phyloP scores from a whole-genome alignment of 2,113 vertebrate species.

The Ammodytes marinus region DNA sequence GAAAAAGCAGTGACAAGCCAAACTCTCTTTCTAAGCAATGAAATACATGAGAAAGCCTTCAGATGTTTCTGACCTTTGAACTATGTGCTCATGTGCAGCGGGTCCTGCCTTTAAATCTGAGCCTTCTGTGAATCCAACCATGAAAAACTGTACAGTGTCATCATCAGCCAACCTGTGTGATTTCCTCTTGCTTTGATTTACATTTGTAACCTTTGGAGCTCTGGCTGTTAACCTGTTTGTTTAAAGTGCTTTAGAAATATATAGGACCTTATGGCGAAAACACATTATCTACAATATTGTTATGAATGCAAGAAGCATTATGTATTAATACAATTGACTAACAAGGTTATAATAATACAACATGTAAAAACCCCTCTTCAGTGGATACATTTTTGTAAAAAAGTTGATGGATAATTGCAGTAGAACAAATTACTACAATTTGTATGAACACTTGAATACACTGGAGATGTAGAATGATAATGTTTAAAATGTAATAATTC shows the following conservation, averaged over 20 bases:
- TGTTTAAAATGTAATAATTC: neutral
- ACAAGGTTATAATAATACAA: neutral
- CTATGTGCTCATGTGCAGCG: neutral
- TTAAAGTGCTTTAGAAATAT: constrained; percentile 11
- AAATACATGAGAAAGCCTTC: constrained; percentile 57
- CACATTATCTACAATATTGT: neutral
- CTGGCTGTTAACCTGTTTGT: constrained; percentile 17
- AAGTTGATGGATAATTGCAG: neutral
- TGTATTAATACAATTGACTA: neutral
- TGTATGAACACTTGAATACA: neutral
- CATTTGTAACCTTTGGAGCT: constrained; percentile 33
- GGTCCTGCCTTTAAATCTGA: constrained; percentile 14
- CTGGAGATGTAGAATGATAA: neutral
- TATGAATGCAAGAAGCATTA: neutral
- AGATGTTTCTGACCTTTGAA: constrained; percentile 57
- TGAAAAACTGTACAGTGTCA: constrained; percentile 25
- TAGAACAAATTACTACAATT: neutral
- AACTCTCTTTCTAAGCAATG: constrained; percentile 12
- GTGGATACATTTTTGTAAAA: neutral
- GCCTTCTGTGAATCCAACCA: constrained; percentile 21
- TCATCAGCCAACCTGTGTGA: constrained; percentile 21
- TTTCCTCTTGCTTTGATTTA: constrained; percentile 47
- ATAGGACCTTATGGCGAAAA: constrained; percentile 23
- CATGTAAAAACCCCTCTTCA: neutral
- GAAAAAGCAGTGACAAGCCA: constrained; percentile 44